Conservation (phyloP, 2,888 invertebrate species). For the Notodonta dromedarius region DNA sequence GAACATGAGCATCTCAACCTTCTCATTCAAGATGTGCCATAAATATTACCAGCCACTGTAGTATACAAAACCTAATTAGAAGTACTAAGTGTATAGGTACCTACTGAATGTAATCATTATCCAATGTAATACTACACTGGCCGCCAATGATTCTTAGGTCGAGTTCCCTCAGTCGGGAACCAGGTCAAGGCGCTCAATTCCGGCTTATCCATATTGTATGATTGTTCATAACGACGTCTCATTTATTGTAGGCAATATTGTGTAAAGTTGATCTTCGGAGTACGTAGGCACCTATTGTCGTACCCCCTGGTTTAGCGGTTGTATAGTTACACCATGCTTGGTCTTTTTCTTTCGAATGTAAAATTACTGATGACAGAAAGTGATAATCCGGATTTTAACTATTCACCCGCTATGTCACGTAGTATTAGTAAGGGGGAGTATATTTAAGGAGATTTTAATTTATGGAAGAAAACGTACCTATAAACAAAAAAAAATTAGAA, state of each 20-base stretch:
- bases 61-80: neutral
- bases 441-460: no score
- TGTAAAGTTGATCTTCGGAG: conserved; percentile 4
- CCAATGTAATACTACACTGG: conserved; percentile 1
- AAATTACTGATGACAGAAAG: no score
- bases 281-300: no score
- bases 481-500: no score
- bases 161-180: conserved; percentile 18
- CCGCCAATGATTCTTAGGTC: conserved; percentile 21
- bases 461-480: no score
- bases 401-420: no score
- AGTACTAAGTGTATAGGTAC: neutral
- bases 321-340: no score
- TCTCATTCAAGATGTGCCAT: conserved; percentile 4
- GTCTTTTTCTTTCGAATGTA: no score
- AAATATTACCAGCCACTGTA: neutral
- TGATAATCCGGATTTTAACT: no score
- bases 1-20: neutral
- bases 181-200: conserved; percentile 31
- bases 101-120: conserved; percentile 5
- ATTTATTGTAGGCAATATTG: conserved; percentile 30
- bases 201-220: conserved; percentile 20
- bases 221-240: conserved; percentile 35
- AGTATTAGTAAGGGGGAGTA: no score
- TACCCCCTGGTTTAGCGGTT: no score